Evolutionary conservation across 1,140 invertebrate species (phyloP).

Genomic region (Homalodisca vitripennis): DNA sequence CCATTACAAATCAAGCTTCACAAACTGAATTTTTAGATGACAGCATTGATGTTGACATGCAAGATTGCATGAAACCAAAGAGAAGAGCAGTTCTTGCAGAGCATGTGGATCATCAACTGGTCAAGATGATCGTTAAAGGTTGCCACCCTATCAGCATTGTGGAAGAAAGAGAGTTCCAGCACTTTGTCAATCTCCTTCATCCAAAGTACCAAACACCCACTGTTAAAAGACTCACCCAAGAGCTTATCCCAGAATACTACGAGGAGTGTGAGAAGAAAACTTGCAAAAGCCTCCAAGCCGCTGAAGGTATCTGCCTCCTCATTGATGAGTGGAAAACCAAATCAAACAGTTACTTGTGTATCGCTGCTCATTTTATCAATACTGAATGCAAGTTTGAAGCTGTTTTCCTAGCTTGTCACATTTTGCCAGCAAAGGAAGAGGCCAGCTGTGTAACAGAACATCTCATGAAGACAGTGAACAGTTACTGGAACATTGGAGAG

Average conservation of each 20-base stretch:
- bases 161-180: background rate
- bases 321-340: slow-evolving; percentile 11
- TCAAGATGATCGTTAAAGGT: slow-evolving; percentile 10
- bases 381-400: slow-evolving; percentile 14
- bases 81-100: background rate
- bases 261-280: slow-evolving; percentile 5
- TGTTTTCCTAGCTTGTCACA: background rate
- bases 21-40: background rate
- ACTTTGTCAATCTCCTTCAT: background rate
- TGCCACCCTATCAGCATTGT: background rate
- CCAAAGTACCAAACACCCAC: background rate
- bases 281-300: background rate
- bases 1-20: background rate
- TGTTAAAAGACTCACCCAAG: background rate
- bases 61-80: slow-evolving; percentile 13
- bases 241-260: background rate
- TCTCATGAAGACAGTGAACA: background rate
- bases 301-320: background rate
- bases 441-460: background rate
- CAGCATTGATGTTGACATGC: background rate
- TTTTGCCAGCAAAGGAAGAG: background rate
- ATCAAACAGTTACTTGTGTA: background rate
- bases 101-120: background rate
- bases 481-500: background rate
- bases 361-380: slow-evolving; percentile 8